These are phyloP conservation scores for Hylia prasina DNA, from an alignment of 2,113 vertebrate species.

Conservation along the genomic window DNA sequence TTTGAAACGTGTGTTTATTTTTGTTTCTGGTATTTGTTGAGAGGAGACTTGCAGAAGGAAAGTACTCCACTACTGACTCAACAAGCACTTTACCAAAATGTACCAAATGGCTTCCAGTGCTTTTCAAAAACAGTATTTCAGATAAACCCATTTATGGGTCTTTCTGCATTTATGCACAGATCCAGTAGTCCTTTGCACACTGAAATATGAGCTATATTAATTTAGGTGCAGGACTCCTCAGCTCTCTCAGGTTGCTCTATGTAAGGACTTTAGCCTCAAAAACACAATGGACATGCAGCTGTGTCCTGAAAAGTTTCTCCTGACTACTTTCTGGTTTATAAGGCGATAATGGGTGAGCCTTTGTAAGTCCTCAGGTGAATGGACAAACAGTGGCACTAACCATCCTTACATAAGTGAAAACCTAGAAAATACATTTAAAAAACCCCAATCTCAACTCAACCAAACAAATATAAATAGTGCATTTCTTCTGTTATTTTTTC, in stretches of 20 bases:
- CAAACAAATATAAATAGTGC: neutral
- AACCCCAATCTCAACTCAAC: accelerated
- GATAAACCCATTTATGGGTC: neutral
- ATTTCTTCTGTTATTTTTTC: neutral
- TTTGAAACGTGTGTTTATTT: neutral
- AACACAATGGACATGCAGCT: neutral
- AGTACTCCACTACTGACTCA: neutral
- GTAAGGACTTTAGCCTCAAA: neutral
- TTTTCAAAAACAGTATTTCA: neutral
- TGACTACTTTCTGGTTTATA: neutral
- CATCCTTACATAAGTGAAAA: neutral
- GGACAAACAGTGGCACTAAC: accelerated
- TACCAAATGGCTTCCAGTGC: neutral
- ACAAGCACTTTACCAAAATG: neutral
- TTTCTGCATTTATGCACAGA: neutral
- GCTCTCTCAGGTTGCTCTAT: neutral
- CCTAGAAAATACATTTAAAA: neutral
- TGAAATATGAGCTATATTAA: neutral
- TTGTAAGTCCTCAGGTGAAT: neutral
- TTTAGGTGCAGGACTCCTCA: neutral
- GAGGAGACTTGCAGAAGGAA: neutral
- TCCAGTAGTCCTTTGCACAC: accelerated
- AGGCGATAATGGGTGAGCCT: neutral
- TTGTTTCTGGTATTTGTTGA: neutral
- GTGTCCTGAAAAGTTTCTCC: neutral